Evolutionary conservation across 2,113 vertebrate genomes (phyloP), one percentile per base, ranked within the genome.

Genomic region (Chaetodon auriga): DNA sequence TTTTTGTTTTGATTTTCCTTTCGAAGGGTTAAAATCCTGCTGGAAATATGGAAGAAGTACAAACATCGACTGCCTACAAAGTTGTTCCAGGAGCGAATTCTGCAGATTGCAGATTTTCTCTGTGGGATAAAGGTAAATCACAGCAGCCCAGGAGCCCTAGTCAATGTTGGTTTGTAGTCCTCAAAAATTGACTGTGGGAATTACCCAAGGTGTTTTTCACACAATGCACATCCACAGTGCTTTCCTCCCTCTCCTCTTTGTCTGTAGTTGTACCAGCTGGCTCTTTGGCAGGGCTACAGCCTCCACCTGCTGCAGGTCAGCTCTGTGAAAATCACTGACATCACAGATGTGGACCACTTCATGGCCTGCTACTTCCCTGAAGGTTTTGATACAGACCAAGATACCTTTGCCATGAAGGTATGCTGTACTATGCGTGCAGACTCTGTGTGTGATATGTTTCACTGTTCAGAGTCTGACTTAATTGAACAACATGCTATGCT

Each of bases 41-140:
- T 97, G 93, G 95, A 96, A 63, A 97, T 97, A 88, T 97, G 97
- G 97, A 96, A 92, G 90, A 97, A 96, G 78, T 98, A 97, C 53
- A 96, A 96, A 83, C 90, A 94, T 82, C 95, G 96, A 64, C 93
- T 99, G 64, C 98, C 98, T 6, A 74, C 80, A 1, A 91, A 84
- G 87, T 96, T 97, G 86, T 99, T 96, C 82, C 94, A 96, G 45
- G 95, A 97, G 81, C 96, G 95, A 61, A 95, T 99, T 85, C 66
- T 99, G 89, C 92, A 95, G 89, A 93, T 96, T 81, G 97, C 97
- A 80, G 97, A 98, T 93, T 95, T 94, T 78, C 97, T 99, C 45
- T 90, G 66, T 91, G 94, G 94, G 78, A 92, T 96, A 21, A 96
- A 97, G 95, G 98, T 99, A 95, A 95, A 14, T 43, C 4, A 30